Percentiles rank a stretch among this genome's conserved stretches.
Conservation (phyloP, 2,113 vertebrate genomes). For the Macaca nemestrina region DNA sequence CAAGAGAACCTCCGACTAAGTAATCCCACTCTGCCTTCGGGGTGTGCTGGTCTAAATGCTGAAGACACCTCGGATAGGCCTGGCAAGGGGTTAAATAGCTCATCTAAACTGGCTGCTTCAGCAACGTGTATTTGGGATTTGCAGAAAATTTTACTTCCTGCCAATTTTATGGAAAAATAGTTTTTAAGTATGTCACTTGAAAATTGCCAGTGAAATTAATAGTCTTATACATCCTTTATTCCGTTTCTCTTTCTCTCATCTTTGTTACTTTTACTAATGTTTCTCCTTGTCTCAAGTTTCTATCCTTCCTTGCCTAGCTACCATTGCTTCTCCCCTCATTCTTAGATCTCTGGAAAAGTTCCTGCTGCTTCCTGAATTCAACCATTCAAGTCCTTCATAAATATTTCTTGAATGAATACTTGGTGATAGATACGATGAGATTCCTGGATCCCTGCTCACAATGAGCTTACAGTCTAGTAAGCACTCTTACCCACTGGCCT, state of each 20-base stretch:
- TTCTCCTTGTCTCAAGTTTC: not conserved
- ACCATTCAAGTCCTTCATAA: not conserved
- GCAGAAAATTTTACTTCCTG: not conserved
- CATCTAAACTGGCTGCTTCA: not conserved
- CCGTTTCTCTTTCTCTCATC: not conserved
- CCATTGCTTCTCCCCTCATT: not conserved
- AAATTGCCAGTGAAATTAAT: not conserved
- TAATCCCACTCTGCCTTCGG: rapidly evolving
- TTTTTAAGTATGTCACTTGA: not conserved
- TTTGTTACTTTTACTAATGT: not conserved
- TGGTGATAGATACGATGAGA: not conserved
- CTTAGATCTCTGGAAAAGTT: not conserved
- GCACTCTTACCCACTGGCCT: not conserved
- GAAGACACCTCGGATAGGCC: not conserved
- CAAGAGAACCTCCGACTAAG: not conserved
- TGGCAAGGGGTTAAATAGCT: not conserved
- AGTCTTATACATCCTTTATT: not conserved
- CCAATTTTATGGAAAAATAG: not conserved
- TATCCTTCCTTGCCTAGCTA: not conserved
- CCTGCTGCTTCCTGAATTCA: not conserved
- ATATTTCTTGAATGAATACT: not conserved
- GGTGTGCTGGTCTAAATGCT: too few relatives aligned
- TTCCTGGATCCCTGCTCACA: not conserved
- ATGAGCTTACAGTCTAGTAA: not conserved
- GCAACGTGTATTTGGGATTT: not conserved